Conservation (phyloP, 1,140 invertebrate genomes). For the honey bee (Apis mellifera) region Amel_HAv3.1 CM009940.2:3064001-3064500, state of each 20-base stretch:
- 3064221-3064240: background rate
- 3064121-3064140: background rate
- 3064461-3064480: background rate
- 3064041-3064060: background rate
- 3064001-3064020: too few species aligned
- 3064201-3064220: background rate
- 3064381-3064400: constrained; percentile 37
- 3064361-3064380: constrained; percentile 31
- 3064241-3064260: background rate
- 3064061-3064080: background rate
- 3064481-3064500: constrained; percentile 23
- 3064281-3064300: constrained; percentile 20
- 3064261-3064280: background rate
- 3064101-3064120: background rate
- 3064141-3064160: background rate
- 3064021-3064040: background rate
- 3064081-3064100: background rate
- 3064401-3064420: constrained; percentile 21
- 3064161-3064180: background rate
- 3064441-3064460: too few species aligned
- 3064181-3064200: background rate
- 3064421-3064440: background rate
- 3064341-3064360: background rate
- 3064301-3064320: constrained; percentile 38
- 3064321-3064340: constrained; percentile 45